A percentile compares a stretch with the other conserved stretches of the same genome.
Conservation (phyloP, 2,888 invertebrate species). For the Eristalis pertinax region DNA sequence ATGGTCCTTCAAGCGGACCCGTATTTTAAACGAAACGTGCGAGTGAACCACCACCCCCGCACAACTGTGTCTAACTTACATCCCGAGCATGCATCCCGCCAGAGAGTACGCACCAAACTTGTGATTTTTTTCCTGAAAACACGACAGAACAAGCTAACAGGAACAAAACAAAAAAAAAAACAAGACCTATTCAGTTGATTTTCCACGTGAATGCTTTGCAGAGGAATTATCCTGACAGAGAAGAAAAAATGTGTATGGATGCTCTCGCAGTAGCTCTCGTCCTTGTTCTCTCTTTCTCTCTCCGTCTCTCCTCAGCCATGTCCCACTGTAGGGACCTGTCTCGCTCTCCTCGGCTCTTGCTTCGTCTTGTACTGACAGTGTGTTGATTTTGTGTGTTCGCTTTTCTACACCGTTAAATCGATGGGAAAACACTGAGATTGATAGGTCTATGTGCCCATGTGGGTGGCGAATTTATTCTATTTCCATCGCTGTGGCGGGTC, state of each 20-base stretch:
- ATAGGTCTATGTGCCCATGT: constrained; percentile 36
- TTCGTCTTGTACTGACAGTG: not conserved
- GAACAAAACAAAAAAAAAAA: constrained; percentile 7
- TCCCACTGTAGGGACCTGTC: not conserved
- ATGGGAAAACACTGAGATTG: constrained; percentile 56
- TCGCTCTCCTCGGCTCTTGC: not conserved
- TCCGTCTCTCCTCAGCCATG: too few relatives aligned
- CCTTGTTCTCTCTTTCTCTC: too few relatives aligned
- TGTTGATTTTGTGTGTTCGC: constrained; percentile 28
- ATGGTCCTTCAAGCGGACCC: not conserved
- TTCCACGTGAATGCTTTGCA: constrained; percentile 59
- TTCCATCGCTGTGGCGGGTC: constrained; percentile 9
- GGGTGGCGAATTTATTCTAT: constrained; percentile 52
- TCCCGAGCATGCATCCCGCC: not conserved
- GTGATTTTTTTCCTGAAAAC: constrained; percentile 33
- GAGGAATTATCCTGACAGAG: constrained; percentile 32
- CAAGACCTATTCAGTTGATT: constrained; percentile 43
- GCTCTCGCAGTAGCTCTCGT: not conserved
- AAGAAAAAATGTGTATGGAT: not conserved
- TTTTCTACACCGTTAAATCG: constrained; percentile 53
- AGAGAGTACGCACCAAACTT: constrained; percentile 24
- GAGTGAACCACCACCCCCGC: not conserved
- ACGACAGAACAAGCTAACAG: constrained; percentile 14
- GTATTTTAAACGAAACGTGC: not conserved
- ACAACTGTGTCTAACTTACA: constrained; percentile 15